A percentile compares a stretch with the other conserved stretches of the same genome.
Conservation (phyloP, 1,140 invertebrate genomes). For the Polyergus mexicanus region DNA sequence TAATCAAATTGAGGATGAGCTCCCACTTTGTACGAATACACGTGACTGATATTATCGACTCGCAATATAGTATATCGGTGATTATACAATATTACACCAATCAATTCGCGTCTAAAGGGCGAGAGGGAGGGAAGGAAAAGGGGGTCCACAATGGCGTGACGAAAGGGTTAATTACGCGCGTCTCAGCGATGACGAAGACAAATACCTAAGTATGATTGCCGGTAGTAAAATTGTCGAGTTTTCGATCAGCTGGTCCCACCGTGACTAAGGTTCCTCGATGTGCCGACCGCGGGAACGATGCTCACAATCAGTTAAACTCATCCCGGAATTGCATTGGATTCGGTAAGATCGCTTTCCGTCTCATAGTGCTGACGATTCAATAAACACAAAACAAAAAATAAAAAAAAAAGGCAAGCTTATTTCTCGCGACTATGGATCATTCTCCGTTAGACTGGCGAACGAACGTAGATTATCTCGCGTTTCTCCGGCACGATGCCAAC, state of each 20-base stretch:
- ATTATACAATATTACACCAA: slow-evolving; percentile 61
- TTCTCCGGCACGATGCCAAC: slow-evolving; percentile 49
- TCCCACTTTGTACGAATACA: neutral
- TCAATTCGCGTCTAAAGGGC: slow-evolving; percentile 34
- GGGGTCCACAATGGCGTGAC: slow-evolving; percentile 36
- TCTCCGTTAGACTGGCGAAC: neutral
- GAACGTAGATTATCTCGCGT: slow-evolving; percentile 55
- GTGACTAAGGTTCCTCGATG: slow-evolving; percentile 46
- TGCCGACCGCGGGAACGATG: slow-evolving; percentile 27
- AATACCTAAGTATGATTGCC: slow-evolving; percentile 60
- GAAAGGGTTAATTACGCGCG: slow-evolving; percentile 64
- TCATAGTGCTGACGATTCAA: neutral
- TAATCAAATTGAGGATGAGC: slow-evolving; percentile 31
- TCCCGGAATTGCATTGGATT: slow-evolving; percentile 32
- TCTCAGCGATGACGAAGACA: slow-evolving; percentile 63
- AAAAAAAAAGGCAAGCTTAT: too few species aligned
- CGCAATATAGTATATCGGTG: slow-evolving; percentile 49
- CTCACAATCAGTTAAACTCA: neutral
- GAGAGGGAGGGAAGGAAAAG: neutral
- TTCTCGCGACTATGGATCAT: neutral
- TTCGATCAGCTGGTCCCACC: slow-evolving; percentile 60
- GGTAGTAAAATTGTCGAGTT: slow-evolving; percentile 60
- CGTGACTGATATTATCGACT: slow-evolving; percentile 46
- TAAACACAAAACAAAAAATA: slow-evolving; percentile 11
- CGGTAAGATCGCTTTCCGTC: neutral